These are phyloP conservation scores for Clistopyga incitator DNA, from an alignment of 2,888 invertebrate genomes.

Conservation along the genomic window DNA sequence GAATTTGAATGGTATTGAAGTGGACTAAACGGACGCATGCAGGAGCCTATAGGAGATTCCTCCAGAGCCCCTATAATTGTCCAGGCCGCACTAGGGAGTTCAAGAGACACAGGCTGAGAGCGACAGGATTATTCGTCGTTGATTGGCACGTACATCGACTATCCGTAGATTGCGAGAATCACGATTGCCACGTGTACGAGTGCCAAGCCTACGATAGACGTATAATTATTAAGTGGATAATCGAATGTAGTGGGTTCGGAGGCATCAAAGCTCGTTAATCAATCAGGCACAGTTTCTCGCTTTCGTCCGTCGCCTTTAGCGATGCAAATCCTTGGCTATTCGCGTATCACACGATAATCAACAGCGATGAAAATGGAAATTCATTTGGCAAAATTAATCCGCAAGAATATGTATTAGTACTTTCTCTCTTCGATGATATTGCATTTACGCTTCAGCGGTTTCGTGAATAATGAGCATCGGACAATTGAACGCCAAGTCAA, in stretches of 20 bases:
- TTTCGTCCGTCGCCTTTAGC: constrained; percentile 43
- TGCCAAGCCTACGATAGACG: neutral
- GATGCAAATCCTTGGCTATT: constrained; percentile 13
- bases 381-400: constrained; percentile 1
- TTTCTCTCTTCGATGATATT: constrained; percentile 51
- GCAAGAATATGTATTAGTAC: constrained; percentile 12
- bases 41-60: constrained; percentile 12
- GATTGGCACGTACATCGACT: constrained; percentile 19
- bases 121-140: constrained; percentile 7
- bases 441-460: constrained; percentile 18
- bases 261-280: constrained; percentile 50
- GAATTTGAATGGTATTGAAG: neutral
- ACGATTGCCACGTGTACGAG: constrained; percentile 15
- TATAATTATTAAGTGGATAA: constrained; percentile 43
- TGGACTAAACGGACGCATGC: neutral
- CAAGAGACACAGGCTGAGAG: constrained; percentile 17
- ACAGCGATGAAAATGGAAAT: constrained; percentile 47
- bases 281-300: constrained; percentile 54
- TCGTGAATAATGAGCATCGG: constrained; percentile 14
- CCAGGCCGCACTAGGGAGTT: neutral
- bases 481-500: neutral
- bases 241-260: constrained; percentile 16
- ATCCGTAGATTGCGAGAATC: constrained; percentile 21
- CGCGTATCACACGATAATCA: neutral
- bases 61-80: neutral